phyloP scores from a whole-genome alignment of 2,888 invertebrate genomes.

The Ochropleura plecta region DNA sequence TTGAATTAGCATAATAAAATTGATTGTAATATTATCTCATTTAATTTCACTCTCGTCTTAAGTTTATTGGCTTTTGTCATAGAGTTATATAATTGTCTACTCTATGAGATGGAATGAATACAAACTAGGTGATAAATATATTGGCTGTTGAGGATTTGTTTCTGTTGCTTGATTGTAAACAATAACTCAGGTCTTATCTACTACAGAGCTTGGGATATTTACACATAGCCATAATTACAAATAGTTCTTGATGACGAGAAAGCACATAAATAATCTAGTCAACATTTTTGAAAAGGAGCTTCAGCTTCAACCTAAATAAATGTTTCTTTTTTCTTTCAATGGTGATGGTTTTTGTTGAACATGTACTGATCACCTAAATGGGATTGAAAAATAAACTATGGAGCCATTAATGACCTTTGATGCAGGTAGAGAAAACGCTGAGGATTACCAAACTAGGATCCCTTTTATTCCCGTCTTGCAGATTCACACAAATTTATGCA shows the following conservation, averaged over 20 bases:
- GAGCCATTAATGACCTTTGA: background rate
- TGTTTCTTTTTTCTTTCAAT: background rate
- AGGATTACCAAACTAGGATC: background rate
- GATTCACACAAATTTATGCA: background rate
- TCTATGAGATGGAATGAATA: background rate
- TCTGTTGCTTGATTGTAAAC: background rate
- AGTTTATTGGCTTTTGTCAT: slow-evolving; percentile 16
- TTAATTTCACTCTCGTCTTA: slow-evolving; percentile 49
- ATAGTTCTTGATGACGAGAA: background rate
- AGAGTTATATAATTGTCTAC: slow-evolving; percentile 20
- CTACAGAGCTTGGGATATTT: background rate
- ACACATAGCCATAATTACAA: background rate
- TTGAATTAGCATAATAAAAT: slow-evolving; percentile 42
- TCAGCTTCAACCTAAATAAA: no score
- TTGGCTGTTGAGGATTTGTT: background rate
- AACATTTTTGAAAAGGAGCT: background rate
- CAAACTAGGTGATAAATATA: slow-evolving; percentile 1
- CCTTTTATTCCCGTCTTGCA: background rate
- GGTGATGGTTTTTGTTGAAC: background rate
- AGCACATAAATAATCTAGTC: background rate
- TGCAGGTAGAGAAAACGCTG: background rate
- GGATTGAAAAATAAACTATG: background rate
- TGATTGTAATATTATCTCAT: slow-evolving; percentile 46
- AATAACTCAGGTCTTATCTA: background rate
- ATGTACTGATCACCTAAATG: background rate